A percentile compares a stretch with the other conserved stretches of the same genome.
phyloP scores from a whole-genome alignment of 2,113 vertebrate genomes.

The Entomyzon cyanotis region DNA sequence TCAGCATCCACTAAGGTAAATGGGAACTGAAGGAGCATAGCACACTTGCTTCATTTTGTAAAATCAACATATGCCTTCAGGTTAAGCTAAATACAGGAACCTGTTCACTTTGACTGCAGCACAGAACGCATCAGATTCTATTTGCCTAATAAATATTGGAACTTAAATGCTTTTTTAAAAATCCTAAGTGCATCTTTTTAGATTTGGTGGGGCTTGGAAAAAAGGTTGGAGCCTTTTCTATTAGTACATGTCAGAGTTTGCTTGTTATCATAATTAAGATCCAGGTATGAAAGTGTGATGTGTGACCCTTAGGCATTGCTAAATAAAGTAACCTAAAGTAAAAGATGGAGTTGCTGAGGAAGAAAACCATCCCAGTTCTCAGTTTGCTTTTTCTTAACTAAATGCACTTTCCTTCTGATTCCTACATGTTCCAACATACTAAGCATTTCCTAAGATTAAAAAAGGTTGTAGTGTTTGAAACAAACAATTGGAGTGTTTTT shows the following conservation, averaged over 20 bases:
- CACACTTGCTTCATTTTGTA: slow-evolving; percentile 29
- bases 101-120: not conserved
- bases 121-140: slow-evolving; percentile 1
- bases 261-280: slow-evolving; percentile 1
- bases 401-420: not conserved
- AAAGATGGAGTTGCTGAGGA: not conserved
- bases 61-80: slow-evolving; percentile 49
- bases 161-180: not conserved
- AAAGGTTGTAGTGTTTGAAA: not conserved
- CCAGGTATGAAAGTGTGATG: not conserved
- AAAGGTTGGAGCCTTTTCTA: not conserved
- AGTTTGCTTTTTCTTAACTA: not conserved
- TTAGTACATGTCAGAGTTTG: not conserved
- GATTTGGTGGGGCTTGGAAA: not conserved
- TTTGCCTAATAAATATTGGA: not conserved
- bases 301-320: not conserved
- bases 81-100: slow-evolving; percentile 32
- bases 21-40: slow-evolving; percentile 13
- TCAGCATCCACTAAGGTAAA: slow-evolving; percentile 9
- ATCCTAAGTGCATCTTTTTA: not conserved
- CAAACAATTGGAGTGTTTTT: not conserved
- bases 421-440: not conserved
- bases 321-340: slow-evolving; percentile 3
- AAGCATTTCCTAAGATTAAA: not conserved
- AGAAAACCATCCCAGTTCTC: not conserved